Percentiles rank a stretch among this genome's conserved stretches.
These are phyloP conservation scores for Psilopsiagon aurifrons DNA, from an alignment of 2,113 vertebrate species.

Conservation along the genomic window DNA sequence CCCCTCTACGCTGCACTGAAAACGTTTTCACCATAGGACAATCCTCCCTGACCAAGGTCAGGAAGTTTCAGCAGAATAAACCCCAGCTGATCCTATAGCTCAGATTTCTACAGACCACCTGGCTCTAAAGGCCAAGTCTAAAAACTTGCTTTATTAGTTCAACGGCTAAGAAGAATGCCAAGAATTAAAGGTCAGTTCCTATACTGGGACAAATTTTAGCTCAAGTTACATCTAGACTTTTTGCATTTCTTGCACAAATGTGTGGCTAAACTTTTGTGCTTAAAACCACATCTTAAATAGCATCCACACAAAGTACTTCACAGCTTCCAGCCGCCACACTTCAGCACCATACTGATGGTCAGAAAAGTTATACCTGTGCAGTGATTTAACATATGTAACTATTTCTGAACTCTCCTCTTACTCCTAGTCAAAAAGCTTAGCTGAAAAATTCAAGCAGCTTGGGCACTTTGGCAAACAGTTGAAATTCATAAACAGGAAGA, in stretches of 20 bases:
- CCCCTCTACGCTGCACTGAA: not conserved
- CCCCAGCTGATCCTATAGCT: not conserved
- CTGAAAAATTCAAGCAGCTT: not conserved
- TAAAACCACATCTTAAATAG: not conserved
- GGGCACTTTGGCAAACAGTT: not conserved
- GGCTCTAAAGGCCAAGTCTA: not conserved
- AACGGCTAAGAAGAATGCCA: not conserved
- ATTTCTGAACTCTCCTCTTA: not conserved
- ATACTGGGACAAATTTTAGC: not conserved
- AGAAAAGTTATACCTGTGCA: not conserved
- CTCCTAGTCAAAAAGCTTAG: not conserved
- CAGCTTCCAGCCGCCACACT: not conserved
- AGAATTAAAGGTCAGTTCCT: not conserved
- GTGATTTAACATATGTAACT: not conserved
- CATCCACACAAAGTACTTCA: fast-evolving
- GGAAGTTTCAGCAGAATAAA: not conserved
- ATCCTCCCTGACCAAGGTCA: not conserved
- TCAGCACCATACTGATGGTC: not conserved
- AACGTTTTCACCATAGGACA: not conserved
- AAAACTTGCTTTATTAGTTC: not conserved
- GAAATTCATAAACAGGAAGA: not conserved
- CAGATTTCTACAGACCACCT: not conserved
- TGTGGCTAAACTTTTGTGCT: not conserved
- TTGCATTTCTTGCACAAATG: not conserved
- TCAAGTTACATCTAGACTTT: not conserved